These are phyloP conservation scores for Aporophyla nigra DNA, from an alignment of 2,888 invertebrate genomes.

Conservation along the genomic window DNA sequence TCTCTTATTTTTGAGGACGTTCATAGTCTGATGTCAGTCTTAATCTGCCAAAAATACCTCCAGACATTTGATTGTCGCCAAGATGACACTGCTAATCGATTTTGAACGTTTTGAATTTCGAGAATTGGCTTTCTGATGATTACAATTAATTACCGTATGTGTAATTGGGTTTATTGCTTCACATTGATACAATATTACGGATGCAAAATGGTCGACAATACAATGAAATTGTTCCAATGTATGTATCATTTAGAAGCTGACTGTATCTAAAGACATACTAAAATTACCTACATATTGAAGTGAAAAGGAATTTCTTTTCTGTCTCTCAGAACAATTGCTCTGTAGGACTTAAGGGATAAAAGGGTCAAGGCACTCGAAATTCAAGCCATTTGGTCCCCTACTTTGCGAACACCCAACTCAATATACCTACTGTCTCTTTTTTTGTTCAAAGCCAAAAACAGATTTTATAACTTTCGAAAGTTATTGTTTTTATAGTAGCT, in stretches of 20 bases:
- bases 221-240: neutral
- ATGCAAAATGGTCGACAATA: neutral
- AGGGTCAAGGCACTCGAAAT: constrained; percentile 64
- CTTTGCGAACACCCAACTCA: constrained; percentile 43
- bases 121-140: no score
- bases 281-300: constrained; percentile 10
- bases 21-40: no score
- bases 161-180: neutral
- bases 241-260: no score
- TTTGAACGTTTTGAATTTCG: no score
- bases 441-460: constrained; percentile 5
- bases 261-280: neutral
- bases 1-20: no score
- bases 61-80: no score
- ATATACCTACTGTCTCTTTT: constrained; percentile 26
- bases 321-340: constrained; percentile 54
- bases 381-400: constrained; percentile 54
- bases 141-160: neutral
- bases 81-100: no score
- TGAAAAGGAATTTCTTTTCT: constrained; percentile 52
- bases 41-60: no score
- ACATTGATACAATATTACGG: neutral
- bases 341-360: constrained; percentile 61
- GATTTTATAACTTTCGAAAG: neutral
- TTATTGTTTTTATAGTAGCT: neutral